Conservation (phyloP, 2,113 vertebrate species). For the Nycticorax nycticorax region DNA sequence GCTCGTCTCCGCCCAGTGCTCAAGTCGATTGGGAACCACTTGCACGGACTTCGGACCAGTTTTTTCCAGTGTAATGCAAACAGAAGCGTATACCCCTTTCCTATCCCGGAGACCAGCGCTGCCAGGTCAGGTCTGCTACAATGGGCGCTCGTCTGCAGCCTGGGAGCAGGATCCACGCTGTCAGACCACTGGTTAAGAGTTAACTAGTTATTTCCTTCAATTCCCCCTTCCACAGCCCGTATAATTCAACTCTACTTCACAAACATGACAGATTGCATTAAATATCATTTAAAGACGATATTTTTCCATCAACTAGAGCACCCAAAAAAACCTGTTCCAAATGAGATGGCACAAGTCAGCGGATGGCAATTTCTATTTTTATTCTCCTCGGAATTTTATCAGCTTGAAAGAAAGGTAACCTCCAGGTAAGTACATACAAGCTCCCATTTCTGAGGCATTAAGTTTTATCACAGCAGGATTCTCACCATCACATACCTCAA, state of each 20-base stretch:
- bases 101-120: rapidly evolving
- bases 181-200: not conserved
- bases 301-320: not conserved
- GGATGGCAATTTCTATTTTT: not conserved
- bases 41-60: rapidly evolving
- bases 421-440: not conserved
- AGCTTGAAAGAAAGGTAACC: not conserved
- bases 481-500: not conserved
- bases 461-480: not conserved
- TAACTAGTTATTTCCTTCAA: not conserved
- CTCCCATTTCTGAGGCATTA: not conserved
- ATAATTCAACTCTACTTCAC: not conserved
- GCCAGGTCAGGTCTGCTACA: not conserved
- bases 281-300: not conserved
- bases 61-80: not conserved
- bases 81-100: not conserved
- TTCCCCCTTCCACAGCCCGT: not conserved
- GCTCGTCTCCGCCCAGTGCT: not conserved
- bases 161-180: not conserved
- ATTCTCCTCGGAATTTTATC: not conserved
- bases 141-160: not conserved
- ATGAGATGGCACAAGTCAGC: not conserved
- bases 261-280: not conserved
- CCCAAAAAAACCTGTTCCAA: not conserved
- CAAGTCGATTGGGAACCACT: not conserved